Base-by-base conservation (phyloP, 2,888 invertebrate species). In the Macrophya alboannulata region DNA sequence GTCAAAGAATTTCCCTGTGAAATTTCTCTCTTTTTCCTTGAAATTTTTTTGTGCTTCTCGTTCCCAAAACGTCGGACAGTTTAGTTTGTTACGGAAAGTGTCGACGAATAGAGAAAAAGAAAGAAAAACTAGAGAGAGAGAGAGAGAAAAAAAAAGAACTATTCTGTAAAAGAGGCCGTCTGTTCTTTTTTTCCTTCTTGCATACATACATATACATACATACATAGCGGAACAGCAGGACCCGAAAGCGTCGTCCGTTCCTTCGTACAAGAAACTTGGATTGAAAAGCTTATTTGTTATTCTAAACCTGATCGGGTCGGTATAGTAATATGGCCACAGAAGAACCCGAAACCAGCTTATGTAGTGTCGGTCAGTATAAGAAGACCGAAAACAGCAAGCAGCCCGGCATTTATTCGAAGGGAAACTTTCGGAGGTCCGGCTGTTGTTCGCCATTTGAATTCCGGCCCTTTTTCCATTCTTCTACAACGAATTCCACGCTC, bases 241-340 rank as follows among this genome's bases (percentile, higher is more conserved):
- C 37, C 68, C 6, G 15, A 31, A 4, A 31, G 31, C 68, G 68
- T 17, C 5, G 68, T 31, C 6, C 37, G 74, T 74, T 45, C 9
- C 12, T 68, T 48, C 21, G 43, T n/a, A n/a, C 9, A 12, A 21
- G 74, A 74, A 74, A 74, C 74, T 74, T 45, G 74, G 74, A 74
- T 74, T 74, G 74, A 74, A 74, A 74, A 74, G 45, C 74, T 43
- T 74, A 74, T 74, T 74, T 74, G 74, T 74, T 74, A 74, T 74
- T 74, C 74, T 74, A 74, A 74, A 74, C 74, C 74, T 74, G 74
- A 74, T 74, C 74, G 21, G 45, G 74, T 74, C 25, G 74, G 74
- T 72, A 72, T 31, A 37, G 71, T n/a, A 31, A 37, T 40, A 40
- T 40, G 17, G 37, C 62, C 25, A 62, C 62, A 25, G 62, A 21